phyloP scores from a whole-genome alignment of 2,888 invertebrate genomes.

The Ferrisia virgata region DNA sequence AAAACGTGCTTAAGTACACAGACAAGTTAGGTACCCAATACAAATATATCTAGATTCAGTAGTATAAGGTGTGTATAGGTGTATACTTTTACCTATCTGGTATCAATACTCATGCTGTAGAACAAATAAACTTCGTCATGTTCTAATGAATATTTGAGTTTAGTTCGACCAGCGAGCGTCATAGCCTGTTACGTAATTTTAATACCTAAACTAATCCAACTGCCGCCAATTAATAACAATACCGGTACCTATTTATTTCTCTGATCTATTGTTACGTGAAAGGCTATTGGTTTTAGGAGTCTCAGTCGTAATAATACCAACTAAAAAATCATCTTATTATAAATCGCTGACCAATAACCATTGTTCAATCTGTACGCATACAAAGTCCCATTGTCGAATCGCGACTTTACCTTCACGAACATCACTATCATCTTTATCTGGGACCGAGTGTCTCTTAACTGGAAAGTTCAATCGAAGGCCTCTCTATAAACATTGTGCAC shows the following conservation, averaged over 20 bases:
- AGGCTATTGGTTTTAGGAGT: neutral
- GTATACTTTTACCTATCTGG: too few relatives aligned
- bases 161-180: neutral
- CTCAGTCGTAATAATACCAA: neutral
- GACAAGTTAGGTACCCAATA: too few relatives aligned
- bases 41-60: too few relatives aligned
- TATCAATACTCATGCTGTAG: neutral
- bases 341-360: neutral
- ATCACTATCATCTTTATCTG: neutral
- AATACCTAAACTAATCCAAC: neutral
- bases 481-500: too few relatives aligned
- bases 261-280: neutral
- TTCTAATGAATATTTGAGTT: neutral
- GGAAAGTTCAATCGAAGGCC: too few relatives aligned
- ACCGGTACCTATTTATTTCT: neutral
- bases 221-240: neutral
- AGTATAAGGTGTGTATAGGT: too few relatives aligned
- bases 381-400: neutral
- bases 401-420: neutral
- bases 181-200: neutral
- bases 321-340: neutral
- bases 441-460: too few relatives aligned
- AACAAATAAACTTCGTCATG: neutral
- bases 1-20: too few relatives aligned
- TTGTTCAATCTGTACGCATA: neutral